Conservation (phyloP, 2,113 vertebrate genomes). For the Lepus americanus region DNA sequence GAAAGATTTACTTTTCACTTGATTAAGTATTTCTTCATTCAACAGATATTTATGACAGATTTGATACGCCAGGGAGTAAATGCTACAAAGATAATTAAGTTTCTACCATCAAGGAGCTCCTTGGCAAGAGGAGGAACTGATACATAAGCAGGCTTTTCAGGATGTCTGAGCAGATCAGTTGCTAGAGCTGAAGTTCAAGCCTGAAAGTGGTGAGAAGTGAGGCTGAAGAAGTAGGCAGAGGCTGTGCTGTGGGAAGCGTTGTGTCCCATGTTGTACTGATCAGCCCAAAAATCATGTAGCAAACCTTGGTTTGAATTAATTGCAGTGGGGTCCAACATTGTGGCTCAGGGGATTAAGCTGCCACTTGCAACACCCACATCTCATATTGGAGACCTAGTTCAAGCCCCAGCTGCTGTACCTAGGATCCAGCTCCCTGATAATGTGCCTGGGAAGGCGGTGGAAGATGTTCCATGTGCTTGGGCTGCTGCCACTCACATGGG, state of each 20-base stretch:
- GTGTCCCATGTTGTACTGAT: not conserved
- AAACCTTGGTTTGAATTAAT: not conserved
- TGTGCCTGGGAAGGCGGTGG: no score
- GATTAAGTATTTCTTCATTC: conserved; percentile 15
- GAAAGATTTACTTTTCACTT: not conserved
- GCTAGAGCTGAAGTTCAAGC: not conserved
- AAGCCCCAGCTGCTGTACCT: no score
- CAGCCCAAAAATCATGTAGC: not conserved
- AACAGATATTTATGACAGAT: not conserved
- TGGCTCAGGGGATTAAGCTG: no score
- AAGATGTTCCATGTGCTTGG: no score
- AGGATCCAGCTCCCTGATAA: no score
- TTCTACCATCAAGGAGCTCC: not conserved
- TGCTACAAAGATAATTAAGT: not conserved
- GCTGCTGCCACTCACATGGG: no score
- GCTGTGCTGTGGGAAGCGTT: not conserved
- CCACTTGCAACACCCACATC: no score
- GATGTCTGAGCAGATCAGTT: not conserved
- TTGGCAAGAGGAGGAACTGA: not conserved
- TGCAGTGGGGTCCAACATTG: no score
- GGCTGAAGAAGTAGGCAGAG: not conserved
- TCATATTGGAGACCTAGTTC: no score
- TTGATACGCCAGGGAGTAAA: not conserved
- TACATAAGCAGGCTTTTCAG: not conserved
- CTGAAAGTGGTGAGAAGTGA: not conserved